phyloP scores from a whole-genome alignment of 2,888 invertebrate species.

The Drosophila merina region DNA sequence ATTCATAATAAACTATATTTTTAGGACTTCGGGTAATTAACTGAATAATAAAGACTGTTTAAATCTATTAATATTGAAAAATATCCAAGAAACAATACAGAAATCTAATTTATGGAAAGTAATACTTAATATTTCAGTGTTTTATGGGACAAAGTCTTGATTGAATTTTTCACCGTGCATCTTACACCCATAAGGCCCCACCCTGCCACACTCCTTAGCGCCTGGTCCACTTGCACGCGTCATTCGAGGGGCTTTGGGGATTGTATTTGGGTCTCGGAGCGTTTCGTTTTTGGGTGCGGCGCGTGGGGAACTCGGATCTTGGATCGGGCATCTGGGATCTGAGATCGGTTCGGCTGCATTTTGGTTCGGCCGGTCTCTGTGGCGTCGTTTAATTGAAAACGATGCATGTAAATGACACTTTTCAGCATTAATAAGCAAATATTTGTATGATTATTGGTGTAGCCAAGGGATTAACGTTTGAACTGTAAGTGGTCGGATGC shows the following conservation, averaged over 20 bases:
- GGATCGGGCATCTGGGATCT: slow-evolving; percentile 47
- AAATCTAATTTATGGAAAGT: too few relatives aligned
- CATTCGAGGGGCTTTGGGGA: slow-evolving; percentile 57
- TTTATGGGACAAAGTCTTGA: too few relatives aligned
- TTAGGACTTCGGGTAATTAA: too few relatives aligned
- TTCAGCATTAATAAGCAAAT: slow-evolving; percentile 81
- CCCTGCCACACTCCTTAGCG: slow-evolving; percentile 28
- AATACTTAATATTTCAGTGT: too few relatives aligned
- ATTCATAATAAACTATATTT: neutral
- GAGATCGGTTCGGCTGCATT: slow-evolving; percentile 30
- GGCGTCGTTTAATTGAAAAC: slow-evolving; percentile 80
- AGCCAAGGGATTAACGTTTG: slow-evolving; percentile 64
- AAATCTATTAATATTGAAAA: too few relatives aligned
- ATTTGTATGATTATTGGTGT: slow-evolving; percentile 78
- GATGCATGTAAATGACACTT: slow-evolving; percentile 81
- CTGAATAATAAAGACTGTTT: too few relatives aligned
- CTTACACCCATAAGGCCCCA: slow-evolving; percentile 1
- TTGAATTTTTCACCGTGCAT: slow-evolving; percentile 10
- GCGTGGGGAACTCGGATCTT: slow-evolving; percentile 58
- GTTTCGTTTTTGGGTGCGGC: slow-evolving; percentile 65
- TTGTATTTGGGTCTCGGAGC: slow-evolving; percentile 37
- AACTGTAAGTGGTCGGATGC: slow-evolving; percentile 56
- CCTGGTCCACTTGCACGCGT: slow-evolving; percentile 48
- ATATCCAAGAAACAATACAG: neutral
- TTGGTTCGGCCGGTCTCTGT: slow-evolving; percentile 60